phyloP scores from a whole-genome alignment of 1,140 invertebrate genomes.

The Drosophila ananassae region DNA sequence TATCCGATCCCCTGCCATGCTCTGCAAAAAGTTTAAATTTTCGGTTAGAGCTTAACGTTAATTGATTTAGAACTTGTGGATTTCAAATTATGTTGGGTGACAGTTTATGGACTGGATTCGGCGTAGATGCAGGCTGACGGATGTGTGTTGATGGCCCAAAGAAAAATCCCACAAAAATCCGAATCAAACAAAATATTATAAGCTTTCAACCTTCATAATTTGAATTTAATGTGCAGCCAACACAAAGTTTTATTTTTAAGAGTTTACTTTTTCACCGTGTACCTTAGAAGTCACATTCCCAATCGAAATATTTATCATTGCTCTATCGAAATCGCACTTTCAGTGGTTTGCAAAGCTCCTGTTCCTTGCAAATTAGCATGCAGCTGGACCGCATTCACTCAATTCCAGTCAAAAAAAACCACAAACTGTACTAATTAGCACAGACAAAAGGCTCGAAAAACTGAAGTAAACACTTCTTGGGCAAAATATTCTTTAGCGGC shows the following conservation, averaged over 20 bases:
- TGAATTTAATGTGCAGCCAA: not conserved
- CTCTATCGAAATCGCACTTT: not conserved
- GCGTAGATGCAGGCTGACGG: too few species aligned
- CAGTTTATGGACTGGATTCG: constrained; percentile 35
- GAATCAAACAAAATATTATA: constrained; percentile 5
- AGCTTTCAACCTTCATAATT: not conserved
- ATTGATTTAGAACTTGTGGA: constrained; percentile 71
- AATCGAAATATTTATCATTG: too few species aligned
- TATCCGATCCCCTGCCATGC: not conserved
- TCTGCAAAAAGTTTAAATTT: constrained; percentile 13
- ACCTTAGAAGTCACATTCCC: too few species aligned
- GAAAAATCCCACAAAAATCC: constrained; percentile 9
- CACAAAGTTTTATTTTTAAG: too few species aligned
- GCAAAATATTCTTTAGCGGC: not conserved
- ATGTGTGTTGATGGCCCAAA: too few species aligned
- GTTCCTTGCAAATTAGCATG: not conserved
- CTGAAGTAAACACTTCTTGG: constrained; percentile 20
- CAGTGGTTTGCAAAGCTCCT: not conserved
- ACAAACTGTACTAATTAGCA: constrained; percentile 71
- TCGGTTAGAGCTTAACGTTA: constrained; percentile 58
- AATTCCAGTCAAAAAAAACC: constrained; percentile 24
- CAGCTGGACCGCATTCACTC: not conserved
- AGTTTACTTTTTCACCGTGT: too few species aligned
- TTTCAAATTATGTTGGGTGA: constrained; percentile 59
- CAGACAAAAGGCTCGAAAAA: constrained; percentile 56